A percentile compares a stretch with the other conserved stretches of the same genome.
phyloP scores from a whole-genome alignment of 2,113 vertebrate genomes.

The Onychorhynchus coronatus region DNA sequence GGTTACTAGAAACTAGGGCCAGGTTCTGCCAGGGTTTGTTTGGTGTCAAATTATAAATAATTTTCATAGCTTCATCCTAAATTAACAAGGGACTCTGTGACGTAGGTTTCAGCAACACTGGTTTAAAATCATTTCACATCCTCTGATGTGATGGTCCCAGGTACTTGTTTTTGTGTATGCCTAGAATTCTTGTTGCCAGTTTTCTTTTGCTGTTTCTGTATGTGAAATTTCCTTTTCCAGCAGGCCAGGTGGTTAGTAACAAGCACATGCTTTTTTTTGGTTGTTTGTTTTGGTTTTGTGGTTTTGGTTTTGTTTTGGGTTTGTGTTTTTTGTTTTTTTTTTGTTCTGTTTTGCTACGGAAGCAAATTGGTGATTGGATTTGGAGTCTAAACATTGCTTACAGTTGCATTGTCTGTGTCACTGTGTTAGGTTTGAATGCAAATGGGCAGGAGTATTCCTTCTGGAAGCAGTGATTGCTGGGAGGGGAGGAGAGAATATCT shows the following conservation, averaged over 20 bases:
- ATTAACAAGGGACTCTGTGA: neutral
- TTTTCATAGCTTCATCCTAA: neutral
- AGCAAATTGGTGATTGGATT: neutral
- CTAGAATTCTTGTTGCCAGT: neutral
- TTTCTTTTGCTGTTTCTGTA: neutral
- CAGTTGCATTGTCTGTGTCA: neutral
- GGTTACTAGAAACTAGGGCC: neutral
- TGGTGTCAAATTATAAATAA: neutral
- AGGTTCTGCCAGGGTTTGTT: neutral
- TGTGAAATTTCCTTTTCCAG: neutral
- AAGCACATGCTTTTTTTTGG: neutral
- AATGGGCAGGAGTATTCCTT: conserved; percentile 14
- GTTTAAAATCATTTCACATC: neutral
- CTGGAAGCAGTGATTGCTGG: neutral
- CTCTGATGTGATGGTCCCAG: neutral
- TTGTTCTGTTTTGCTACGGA: neutral
- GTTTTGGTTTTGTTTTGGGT: neutral
- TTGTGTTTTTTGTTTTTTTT: too few species aligned
- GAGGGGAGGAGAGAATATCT: neutral
- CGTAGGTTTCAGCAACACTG: neutral
- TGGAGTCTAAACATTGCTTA: neutral
- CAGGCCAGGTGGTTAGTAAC: neutral
- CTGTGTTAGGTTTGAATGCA: neutral
- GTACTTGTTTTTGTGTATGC: neutral
- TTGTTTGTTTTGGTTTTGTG: neutral